These are phyloP conservation scores for Nebria ingens DNA, from an alignment of 1,140 invertebrate species.

Conservation along the genomic window DNA sequence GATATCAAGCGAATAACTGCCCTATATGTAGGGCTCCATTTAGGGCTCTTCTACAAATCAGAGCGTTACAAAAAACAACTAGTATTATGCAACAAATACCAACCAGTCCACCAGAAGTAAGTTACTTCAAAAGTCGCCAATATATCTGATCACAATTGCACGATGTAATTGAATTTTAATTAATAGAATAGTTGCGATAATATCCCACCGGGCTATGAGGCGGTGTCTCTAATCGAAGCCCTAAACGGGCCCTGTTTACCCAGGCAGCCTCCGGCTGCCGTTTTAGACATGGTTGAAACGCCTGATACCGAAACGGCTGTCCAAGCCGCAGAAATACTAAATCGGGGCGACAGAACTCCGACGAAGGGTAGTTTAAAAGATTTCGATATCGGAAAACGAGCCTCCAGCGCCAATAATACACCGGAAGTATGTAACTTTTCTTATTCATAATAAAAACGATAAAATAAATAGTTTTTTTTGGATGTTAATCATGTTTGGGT, in stretches of 20 bases:
- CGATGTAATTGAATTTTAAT: background rate
- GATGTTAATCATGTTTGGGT: constrained; percentile 11
- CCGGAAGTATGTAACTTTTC: constrained; percentile 34
- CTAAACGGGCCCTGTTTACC: constrained; percentile 80
- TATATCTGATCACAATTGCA: no score
- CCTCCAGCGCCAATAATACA: constrained; percentile 29
- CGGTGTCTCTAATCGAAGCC: constrained; percentile 93
- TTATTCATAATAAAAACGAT: constrained; percentile 9
- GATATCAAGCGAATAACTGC: constrained; percentile 97
- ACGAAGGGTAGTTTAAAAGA: constrained; percentile 27
- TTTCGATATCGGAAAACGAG: constrained; percentile 24
- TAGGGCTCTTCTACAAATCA: constrained; percentile 88
- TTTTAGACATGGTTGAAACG: constrained; percentile 39
- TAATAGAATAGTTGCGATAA: constrained; percentile 61
- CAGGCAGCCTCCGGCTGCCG: constrained; percentile 42
- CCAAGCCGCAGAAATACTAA: constrained; percentile 56
- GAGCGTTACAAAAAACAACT: constrained; percentile 77
- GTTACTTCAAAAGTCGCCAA: no score
- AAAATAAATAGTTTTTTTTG: no score
- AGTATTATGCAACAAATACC: constrained; percentile 34
- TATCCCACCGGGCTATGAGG: constrained; percentile 87
- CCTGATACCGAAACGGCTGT: constrained; percentile 34
- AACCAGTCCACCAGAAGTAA: constrained; percentile 43
- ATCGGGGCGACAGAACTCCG: constrained; percentile 39
- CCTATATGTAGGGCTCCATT: constrained; percentile 98